Base-by-base conservation (phyloP, 1,140 invertebrate genomes). In the Sesamia nonagrioides region DNA sequence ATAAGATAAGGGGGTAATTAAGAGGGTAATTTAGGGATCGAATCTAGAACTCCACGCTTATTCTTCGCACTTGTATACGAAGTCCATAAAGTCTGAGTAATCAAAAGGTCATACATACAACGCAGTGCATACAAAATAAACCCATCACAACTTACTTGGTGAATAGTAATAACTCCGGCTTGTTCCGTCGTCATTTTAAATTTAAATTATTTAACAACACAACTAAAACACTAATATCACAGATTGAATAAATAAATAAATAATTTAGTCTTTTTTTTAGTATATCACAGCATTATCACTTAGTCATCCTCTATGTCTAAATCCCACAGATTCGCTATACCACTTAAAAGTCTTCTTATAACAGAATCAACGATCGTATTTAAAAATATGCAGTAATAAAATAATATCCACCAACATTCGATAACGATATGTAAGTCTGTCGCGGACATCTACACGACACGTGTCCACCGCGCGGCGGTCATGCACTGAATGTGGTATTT, bases 321-420 rank as follows among this genome's bases (percentile, higher is more conserved):
- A 52, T 86, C 84, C 63, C 85, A 86, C 33, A 89, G 27, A 33
- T 78, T 80, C 1, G 85, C 82, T 17, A 93, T 37, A 42, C 76
- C 79, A 37, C 84, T 78, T 18, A 91, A 68, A 4, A 91, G 15
- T 17, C 80, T 74, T 0, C 87, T 74, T 0, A 93, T 11, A 11
- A 89, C 78, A 17, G 82, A 86, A 87, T 93, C 89, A 1, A 92
- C 58, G 4, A 93, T 88, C 86, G 89, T 91, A 77, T 88, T 90
- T 60, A 91, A 45, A 78, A 93, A 91, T 78, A 93, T 85, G 78
- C 91, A 91, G 77, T 93, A 93, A 83, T 90, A 93, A n/a, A 92
- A 81, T 40, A 93, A 61, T 8, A 91, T 81, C 18, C 84, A 90
- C 56, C 87, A 87, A 54, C 89, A 76, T 48, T 90, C 88, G 76